Evolutionary conservation across 2,888 invertebrate species (phyloP), one percentile per base, ranked within the genome.

Genomic region (Oligia latruncula): DNA sequence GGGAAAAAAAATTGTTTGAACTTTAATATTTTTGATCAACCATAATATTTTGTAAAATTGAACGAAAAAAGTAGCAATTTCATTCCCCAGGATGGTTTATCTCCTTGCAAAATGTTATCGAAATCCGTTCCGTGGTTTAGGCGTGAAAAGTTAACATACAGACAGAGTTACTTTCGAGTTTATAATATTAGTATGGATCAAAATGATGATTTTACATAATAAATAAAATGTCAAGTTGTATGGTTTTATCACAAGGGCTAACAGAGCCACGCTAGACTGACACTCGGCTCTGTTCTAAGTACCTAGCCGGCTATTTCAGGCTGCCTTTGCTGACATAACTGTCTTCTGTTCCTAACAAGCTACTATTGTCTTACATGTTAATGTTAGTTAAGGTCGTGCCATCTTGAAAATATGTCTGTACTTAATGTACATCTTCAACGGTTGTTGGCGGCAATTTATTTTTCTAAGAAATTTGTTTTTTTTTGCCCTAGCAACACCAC

Each of bases 1-100:
- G 96, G 64, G 95, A 95, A 89, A 88, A 82, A 80, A 76, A 67
- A 9, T 11, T 11, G 15, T 60, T 77, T 58, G 0, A 40, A n/a
- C 11, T 29, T 64, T 17, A 20, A 49, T 49, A 0, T 5, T 60
- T 52, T 62, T 40, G 0, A 43, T 49, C 4, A 23, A 71, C 11
- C 46, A 46, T 46, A 49, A 23, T 35, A 9, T 9, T 52, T 35
- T 35, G 0, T 23, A 23, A 71, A 71, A 23, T 58, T 58, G 3
- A 58, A n/a, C 58, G 11, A 58, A n/a, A 58, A 23, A n/a, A 58
- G 23, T 9, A 58, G 9, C 58, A 49, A 49, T 49, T 4, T 15
- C 49, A 0, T 58, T 58, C 11, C 11, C 23, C 58, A 23, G 58
- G 23, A 23, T 23, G 9, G 4, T 58, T 23, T 11, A 23, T 23